phyloP scores from a whole-genome alignment of 2,888 invertebrate species.

The Bellardia pandia region DNA sequence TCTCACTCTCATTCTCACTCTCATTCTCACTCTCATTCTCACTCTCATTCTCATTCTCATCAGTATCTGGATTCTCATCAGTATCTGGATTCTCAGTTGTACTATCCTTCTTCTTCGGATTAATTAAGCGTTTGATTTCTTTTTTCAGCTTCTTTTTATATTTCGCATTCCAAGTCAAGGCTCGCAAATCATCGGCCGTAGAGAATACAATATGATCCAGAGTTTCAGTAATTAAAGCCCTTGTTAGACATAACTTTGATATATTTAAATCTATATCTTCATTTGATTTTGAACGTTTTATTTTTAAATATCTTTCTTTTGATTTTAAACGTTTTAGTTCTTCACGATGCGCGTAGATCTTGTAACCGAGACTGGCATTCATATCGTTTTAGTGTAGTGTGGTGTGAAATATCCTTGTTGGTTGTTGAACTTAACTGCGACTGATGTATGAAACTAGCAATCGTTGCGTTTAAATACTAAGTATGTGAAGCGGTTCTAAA shows the following conservation, averaged over 20 bases:
- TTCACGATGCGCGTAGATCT: slow-evolving; percentile 76
- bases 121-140: slow-evolving; percentile 73
- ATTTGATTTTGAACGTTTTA: too few species aligned
- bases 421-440: not conserved
- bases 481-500: not conserved
- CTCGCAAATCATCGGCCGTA: slow-evolving; percentile 76
- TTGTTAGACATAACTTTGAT: slow-evolving; percentile 77
- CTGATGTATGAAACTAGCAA: not conserved
- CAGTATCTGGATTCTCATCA: not conserved
- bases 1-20: too few species aligned
- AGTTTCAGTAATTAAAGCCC: slow-evolving; percentile 75
- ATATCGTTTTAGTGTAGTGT: not conserved
- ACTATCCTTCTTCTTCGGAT: slow-evolving; percentile 45
- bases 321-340: slow-evolving; percentile 76
- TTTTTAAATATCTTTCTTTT: too few species aligned
- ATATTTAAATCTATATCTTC: slow-evolving; percentile 75
- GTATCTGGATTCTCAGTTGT: slow-evolving; percentile 33
- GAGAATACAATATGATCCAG: slow-evolving; percentile 71
- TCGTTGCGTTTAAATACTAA: slow-evolving; percentile 24
- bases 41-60: not conserved
- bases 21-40: too few species aligned
- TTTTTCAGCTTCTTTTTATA: slow-evolving; percentile 77
- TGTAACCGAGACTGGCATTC: slow-evolving; percentile 49
- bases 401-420: not conserved
- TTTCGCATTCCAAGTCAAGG: slow-evolving; percentile 77